Evolutionary conservation across 2,113 vertebrate genomes (phyloP).

Genomic region (Silurus glanis): DNA sequence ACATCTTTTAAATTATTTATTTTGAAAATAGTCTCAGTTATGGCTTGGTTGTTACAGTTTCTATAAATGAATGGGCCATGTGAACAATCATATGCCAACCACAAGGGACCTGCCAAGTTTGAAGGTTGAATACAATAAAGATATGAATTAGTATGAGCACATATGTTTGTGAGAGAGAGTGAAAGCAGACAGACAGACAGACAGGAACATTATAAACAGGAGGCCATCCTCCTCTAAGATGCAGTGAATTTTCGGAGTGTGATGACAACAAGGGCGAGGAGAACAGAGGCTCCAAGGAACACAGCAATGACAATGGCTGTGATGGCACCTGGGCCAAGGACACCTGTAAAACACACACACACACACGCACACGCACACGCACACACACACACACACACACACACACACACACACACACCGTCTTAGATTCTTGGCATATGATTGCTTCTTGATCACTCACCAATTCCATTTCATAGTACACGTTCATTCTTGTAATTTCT

Average conservation of each 20-base stretch:
- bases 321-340: conserved; percentile 88
- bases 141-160: background rate
- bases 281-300: conserved; percentile 90
- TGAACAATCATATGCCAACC: background rate
- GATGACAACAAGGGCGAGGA: conserved; percentile 89
- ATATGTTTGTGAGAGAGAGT: too few species aligned
- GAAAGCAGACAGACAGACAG: background rate
- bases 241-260: conserved; percentile 89
- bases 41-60: background rate
- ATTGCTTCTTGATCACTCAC: background rate
- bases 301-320: conserved; percentile 95
- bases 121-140: background rate
- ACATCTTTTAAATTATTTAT: background rate
- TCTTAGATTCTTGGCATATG: background rate
- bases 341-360: conserved; percentile 69
- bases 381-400: conserved; percentile 12
- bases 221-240: conserved; percentile 69
- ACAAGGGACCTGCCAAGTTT: background rate
- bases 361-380: conserved; percentile 39
- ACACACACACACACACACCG: background rate
- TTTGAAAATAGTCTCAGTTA: background rate
- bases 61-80: background rate
- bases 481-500: background rate
- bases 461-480: background rate
- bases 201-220: background rate